phyloP scores from a whole-genome alignment of 2,797 vertebrate genomes.

The Sebastes minor region DNA sequence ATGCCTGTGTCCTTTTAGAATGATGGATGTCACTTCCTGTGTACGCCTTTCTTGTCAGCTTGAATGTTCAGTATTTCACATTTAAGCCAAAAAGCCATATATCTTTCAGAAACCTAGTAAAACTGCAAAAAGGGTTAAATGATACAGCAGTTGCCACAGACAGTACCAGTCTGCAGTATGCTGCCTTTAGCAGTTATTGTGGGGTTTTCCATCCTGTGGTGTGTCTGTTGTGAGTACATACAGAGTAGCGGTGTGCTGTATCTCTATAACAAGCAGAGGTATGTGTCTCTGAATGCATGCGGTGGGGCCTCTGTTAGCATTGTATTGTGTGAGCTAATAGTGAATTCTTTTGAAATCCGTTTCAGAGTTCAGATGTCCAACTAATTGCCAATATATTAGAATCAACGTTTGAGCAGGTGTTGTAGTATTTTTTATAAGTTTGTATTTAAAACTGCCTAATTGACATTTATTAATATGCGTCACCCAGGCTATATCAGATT shows the following conservation, averaged over 20 bases:
- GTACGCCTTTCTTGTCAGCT: not conserved
- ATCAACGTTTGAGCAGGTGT: not conserved
- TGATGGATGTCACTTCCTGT: not conserved
- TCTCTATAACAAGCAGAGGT: not conserved
- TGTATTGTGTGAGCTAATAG: not conserved
- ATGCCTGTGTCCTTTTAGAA: not conserved
- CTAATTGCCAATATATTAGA: not conserved
- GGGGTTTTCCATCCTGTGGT: not conserved
- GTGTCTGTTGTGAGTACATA: not conserved
- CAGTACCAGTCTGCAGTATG: not conserved
- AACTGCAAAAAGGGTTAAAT: not conserved
- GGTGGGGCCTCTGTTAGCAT: not conserved
- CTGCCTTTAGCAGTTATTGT: not conserved
- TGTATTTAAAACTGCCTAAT: not conserved
- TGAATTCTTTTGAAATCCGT: not conserved
- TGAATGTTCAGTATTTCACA: not conserved
- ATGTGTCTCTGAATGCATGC: not conserved
- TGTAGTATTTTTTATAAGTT: not conserved
- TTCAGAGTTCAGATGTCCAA: not conserved
- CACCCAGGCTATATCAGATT: not conserved
- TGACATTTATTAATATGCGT: not conserved
- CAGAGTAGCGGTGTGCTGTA: not conserved
- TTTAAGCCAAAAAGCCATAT: not conserved
- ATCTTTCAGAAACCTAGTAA: not conserved
- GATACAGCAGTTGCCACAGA: not conserved